A percentile compares a stretch with the other conserved stretches of the same genome.
Evolutionary conservation across 92 coral and sea anemone genomes (phyloP).

Genomic region (Meandrina meandrites): DNA sequence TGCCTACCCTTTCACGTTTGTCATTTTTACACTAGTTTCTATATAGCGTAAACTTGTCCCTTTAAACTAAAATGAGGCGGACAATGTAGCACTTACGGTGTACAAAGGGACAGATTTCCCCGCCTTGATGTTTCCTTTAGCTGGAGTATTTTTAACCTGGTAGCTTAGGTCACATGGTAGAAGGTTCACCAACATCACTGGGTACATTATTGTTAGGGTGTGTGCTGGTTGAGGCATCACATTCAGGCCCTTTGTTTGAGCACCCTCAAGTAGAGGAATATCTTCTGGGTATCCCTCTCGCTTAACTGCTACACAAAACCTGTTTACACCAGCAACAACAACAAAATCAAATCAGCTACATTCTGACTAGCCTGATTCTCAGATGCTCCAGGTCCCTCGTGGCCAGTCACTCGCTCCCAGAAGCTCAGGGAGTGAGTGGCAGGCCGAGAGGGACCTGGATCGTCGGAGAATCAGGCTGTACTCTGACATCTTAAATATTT

Average conservation of each 20-base stretch:
- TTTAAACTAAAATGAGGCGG: not conserved
- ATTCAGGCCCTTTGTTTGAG: conserved; percentile 40
- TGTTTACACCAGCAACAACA: conserved; percentile 10
- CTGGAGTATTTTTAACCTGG: conserved; percentile 62
- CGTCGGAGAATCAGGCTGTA: no score
- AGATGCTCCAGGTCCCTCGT: no score
- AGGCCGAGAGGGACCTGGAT: no score
- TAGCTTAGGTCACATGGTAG: conserved; percentile 91
- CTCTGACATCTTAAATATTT: no score
- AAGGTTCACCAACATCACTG: conserved; percentile 88
- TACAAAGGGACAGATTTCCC: conserved; percentile 90
- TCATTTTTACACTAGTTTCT: no score
- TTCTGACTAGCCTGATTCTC: no score
- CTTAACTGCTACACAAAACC: conserved; percentile 88
- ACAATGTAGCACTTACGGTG: conserved; percentile 59
- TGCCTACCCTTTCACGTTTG: not conserved
- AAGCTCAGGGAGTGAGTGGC: no score
- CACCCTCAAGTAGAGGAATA: conserved; percentile 36
- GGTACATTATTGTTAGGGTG: conserved; percentile 87
- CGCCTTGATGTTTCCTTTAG: conserved; percentile 87
- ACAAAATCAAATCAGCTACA: not conserved
- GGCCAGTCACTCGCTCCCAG: no score
- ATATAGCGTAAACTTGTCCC: not conserved
- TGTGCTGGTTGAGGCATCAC: conserved; percentile 89
- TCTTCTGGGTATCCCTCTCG: conserved; percentile 97